A percentile compares a stretch with the other conserved stretches of the same genome.
These are phyloP conservation scores for Drosophila fuyamai DNA, from an alignment of 1,140 invertebrate genomes.

Conservation along the genomic window DNA sequence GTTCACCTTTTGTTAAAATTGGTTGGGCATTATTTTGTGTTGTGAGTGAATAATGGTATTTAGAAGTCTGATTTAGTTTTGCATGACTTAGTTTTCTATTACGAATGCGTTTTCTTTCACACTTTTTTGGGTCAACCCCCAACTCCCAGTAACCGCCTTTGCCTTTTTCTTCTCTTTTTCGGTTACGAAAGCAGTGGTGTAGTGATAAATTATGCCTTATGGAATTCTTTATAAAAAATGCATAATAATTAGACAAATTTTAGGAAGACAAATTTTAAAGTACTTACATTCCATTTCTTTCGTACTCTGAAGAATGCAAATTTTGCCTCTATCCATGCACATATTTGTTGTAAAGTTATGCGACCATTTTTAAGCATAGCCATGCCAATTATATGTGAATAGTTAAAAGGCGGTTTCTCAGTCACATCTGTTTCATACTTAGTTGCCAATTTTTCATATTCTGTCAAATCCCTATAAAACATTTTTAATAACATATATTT, in stretches of 20 bases:
- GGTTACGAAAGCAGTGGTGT: conserved; percentile 82
- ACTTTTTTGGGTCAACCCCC: conserved; percentile 77
- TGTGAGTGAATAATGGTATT: background rate
- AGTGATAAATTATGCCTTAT: conserved; percentile 82
- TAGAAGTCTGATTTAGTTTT: conserved; percentile 13
- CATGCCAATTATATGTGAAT: conserved; percentile 84
- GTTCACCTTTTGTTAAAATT: background rate
- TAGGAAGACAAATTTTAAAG: background rate
- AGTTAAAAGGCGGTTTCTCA: conserved; percentile 82
- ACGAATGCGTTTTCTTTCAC: conserved; percentile 75
- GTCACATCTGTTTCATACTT: conserved; percentile 70
- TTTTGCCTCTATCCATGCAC: conserved; percentile 80
- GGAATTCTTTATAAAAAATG: conserved; percentile 67
- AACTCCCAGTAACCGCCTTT: conserved; percentile 84
- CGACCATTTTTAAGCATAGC: conserved; percentile 79
- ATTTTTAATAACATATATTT: too few relatives aligned
- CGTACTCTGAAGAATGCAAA: conserved; percentile 79
- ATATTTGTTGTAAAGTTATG: conserved; percentile 81
- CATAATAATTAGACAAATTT: background rate
- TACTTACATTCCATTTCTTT: conserved; percentile 84
- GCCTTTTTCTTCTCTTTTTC: conserved; percentile 80
- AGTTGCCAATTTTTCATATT: conserved; percentile 64
- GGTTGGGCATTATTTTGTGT: too few relatives aligned
- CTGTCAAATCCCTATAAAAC: conserved; percentile 55
- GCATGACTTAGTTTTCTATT: conserved; percentile 64